Conservation (phyloP, 2,113 vertebrate genomes). For the Scatophagus argus region DNA sequence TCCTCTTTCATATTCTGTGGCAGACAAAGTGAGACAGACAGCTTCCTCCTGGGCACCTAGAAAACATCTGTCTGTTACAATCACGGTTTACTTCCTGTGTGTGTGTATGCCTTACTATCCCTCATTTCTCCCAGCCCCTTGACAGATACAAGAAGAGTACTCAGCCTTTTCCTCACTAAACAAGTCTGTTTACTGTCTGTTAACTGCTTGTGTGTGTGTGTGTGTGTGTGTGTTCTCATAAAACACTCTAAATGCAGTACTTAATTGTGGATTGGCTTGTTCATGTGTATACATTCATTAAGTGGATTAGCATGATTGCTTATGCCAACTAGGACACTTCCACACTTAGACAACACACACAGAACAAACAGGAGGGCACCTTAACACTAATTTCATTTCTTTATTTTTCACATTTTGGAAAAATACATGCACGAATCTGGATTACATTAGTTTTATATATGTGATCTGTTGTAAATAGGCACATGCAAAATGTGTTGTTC, state of each 20-base stretch:
- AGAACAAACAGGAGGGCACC: constrained; percentile 12
- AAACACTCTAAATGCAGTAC: constrained; percentile 51
- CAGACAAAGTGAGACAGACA: constrained; percentile 65
- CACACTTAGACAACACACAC: background rate
- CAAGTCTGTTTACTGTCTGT: constrained; percentile 50
- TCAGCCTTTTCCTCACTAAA: constrained; percentile 50
- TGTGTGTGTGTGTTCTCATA: constrained; percentile 26
- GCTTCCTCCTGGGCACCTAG: constrained; percentile 60
- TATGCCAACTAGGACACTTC: constrained; percentile 40
- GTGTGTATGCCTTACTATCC: constrained; percentile 14
- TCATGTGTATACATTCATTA: constrained; percentile 64
- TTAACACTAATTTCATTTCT: constrained; percentile 34
- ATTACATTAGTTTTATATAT: background rate
- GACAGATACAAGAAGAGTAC: constrained; percentile 58
- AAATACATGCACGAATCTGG: background rate
- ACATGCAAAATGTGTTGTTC: too few relatives aligned
- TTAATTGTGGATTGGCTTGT: constrained; percentile 50
- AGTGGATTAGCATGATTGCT: constrained; percentile 54
- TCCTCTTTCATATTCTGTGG: constrained; percentile 52
- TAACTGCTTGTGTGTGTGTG: background rate
- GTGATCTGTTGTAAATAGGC: background rate
- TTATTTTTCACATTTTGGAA: constrained; percentile 29
- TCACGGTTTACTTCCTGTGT: constrained; percentile 48
- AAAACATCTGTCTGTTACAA: constrained; percentile 75
- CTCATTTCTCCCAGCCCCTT: constrained; percentile 38